These are phyloP conservation scores for Gisinianus flammeolus DNA, from an alignment of 2,888 invertebrate genomes.

Conservation along the genomic window DNA sequence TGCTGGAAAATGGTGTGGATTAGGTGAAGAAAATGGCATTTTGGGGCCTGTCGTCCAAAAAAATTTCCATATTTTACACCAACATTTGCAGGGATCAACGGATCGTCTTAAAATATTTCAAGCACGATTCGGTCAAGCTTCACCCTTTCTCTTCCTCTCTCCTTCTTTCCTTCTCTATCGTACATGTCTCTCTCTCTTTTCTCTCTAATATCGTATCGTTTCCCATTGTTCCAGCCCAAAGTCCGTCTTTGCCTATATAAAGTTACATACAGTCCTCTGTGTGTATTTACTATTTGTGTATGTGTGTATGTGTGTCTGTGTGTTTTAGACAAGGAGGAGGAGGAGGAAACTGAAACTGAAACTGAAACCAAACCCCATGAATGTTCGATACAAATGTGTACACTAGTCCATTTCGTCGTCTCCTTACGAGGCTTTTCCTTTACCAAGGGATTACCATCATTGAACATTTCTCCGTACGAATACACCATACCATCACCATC, in stretches of 20 bases:
- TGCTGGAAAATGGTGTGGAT: slow-evolving; percentile 49
- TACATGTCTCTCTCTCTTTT: neutral
- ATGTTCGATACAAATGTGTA: neutral
- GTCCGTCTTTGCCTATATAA: neutral
- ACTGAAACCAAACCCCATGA: neutral
- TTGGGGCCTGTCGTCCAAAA: slow-evolving; percentile 23
- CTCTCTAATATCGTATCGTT: neutral
- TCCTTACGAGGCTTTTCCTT: too few relatives aligned
- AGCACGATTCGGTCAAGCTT: slow-evolving; percentile 40
- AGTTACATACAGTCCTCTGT: neutral
- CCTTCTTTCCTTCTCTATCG: neutral
- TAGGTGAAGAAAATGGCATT: slow-evolving; percentile 48
- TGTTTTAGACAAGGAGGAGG: neutral
- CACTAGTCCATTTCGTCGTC: neutral
- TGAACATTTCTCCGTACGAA: neutral
- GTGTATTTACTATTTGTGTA: neutral
- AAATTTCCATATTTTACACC: slow-evolving; percentile 49
- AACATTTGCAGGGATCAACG: slow-evolving; percentile 48
- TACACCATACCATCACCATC: neutral
- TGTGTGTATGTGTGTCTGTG: neutral
- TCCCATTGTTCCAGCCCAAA: neutral
- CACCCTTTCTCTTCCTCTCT: slow-evolving; percentile 27
- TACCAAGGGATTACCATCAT: slow-evolving; percentile 18
- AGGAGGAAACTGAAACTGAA: neutral
- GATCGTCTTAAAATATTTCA: slow-evolving; percentile 48